Evolutionary conservation across 2,888 invertebrate species (phyloP), one percentile per base, ranked within the genome.

Genomic region (Melipona beecheii): DNA sequence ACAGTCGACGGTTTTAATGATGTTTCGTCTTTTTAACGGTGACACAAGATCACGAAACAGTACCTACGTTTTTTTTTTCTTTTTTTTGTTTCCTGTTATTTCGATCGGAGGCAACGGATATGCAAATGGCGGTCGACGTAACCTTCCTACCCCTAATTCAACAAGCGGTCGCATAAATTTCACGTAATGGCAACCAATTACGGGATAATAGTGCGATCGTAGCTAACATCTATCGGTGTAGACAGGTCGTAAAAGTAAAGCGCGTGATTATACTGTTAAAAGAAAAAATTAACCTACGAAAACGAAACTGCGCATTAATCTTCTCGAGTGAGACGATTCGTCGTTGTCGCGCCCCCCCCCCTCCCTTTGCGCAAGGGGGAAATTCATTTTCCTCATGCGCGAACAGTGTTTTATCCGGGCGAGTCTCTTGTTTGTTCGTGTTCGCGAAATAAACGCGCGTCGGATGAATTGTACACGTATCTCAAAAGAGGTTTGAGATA

Each of bases 161-260:
- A 85, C 79, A 74, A 83, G 84, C 84, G 84, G 83, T 85, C 84
- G 79, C 83, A 85, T 85, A 83, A 85, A 85, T 85, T 85, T 71
- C 83, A 50, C 70, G 60, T 76, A 83, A 79, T 76, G 70, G 73
- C 69, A 71, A 66, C n/a, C 79, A 85, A 85, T 85, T 83, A 83
- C 75, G 27, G 65, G 60, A 60, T 83, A 83, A 83, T 75, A 73
- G 76, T 70, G 75, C 78, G 50, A 69, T 79, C 75, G 27, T 76
- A 15, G 56, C 76, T 69, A 72, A 79, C 36, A 19, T 19, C 21
- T 6, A 19, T n/a, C n/a, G 9, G 21, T 5, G 54, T 31, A 62
- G 72, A 72, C 74, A 64, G 52, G 70, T n/a, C 31, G 31, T 72
- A 68, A 79, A 62, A 71, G 62, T 27, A 66, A 65, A 69, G 68